Conservation (phyloP, 2,888 invertebrate species). For the Cybosia mesomella region DNA sequence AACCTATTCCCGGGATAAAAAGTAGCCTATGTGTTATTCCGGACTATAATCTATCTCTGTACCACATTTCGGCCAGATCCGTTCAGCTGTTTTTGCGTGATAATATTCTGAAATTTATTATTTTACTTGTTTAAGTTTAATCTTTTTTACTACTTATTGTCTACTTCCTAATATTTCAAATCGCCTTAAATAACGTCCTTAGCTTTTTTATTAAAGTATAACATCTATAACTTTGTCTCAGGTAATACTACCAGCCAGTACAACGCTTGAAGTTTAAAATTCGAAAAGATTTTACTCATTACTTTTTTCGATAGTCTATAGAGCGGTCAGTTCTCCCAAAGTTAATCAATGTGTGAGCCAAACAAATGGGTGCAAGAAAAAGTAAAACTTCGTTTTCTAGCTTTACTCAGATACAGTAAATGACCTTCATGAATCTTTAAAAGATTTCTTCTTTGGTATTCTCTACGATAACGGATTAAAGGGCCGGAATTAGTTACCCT, state of each 20-base stretch:
- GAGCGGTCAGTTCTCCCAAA: not conserved
- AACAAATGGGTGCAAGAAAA: not conserved
- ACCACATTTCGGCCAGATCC: too few species aligned
- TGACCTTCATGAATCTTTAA: not conserved
- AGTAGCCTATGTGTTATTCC: too few species aligned
- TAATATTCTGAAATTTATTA: not conserved
- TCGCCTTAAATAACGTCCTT: not conserved
- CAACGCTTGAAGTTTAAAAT: too few species aligned
- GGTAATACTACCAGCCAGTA: not conserved
- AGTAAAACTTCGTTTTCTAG: not conserved
- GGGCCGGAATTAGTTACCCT: not conserved
- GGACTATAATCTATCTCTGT: too few species aligned
- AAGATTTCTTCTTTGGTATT: not conserved
- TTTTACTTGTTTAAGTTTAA: too few species aligned
- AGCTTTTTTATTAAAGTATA: not conserved
- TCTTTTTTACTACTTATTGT: too few species aligned
- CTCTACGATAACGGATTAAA: not conserved
- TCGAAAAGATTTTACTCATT: not conserved
- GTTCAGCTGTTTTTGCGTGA: not conserved
- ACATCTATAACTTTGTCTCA: too few species aligned
- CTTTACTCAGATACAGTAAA: not conserved
- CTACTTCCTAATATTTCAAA: too few species aligned
- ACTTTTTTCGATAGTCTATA: not conserved
- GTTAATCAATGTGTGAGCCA: not conserved
- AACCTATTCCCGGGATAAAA: too few species aligned